These are phyloP conservation scores for Anguilla megastoma DNA, from an alignment of 2,797 vertebrate species.

Conservation along the genomic window DNA sequence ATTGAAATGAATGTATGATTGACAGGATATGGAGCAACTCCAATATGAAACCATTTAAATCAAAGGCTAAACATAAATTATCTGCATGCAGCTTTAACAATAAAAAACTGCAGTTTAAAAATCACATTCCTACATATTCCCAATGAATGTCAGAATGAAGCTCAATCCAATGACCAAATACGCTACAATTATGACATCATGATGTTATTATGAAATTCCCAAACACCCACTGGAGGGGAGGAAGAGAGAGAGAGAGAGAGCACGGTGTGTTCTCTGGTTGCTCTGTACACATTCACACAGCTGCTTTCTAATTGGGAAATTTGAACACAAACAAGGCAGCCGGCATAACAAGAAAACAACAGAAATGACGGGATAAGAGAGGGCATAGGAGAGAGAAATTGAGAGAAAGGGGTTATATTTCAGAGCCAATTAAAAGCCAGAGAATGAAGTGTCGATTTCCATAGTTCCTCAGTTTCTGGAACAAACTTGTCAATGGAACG, in stretches of 20 bases:
- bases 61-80: neutral
- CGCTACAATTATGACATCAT: too few relatives aligned
- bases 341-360: too few relatives aligned
- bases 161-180: neutral
- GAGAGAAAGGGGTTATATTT: neutral
- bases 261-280: too few relatives aligned
- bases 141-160: neutral
- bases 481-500: neutral
- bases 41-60: neutral
- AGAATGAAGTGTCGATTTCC: neutral
- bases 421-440: conserved; percentile 24
- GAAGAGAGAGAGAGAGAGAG: neutral
- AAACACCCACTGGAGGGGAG: too few relatives aligned
- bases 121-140: neutral
- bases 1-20: neutral
- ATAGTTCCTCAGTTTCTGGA: neutral
- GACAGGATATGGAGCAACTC: neutral
- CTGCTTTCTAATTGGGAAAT: too few relatives aligned
- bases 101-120: neutral
- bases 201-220: too few relatives aligned
- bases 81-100: too few relatives aligned
- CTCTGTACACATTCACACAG: too few relatives aligned
- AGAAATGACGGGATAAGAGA: too few relatives aligned
- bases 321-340: too few relatives aligned
- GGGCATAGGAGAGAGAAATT: neutral